phyloP scores from a whole-genome alignment of 2,888 invertebrate species.

The Drosophila anomelani region DNA sequence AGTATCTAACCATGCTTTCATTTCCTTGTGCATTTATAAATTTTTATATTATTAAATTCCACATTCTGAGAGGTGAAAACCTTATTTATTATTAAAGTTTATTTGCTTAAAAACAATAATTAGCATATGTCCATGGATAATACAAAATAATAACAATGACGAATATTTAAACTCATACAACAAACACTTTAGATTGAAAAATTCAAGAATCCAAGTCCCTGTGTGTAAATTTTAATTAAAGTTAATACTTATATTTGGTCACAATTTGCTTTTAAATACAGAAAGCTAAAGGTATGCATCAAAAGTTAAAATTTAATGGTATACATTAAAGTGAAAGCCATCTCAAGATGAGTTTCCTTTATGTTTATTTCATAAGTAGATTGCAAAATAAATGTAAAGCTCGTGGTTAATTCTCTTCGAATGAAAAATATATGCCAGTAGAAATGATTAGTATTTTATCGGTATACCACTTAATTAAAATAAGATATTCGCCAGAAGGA shows the following conservation, averaged over 20 bases:
- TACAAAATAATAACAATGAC: too few relatives aligned
- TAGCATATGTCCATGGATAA: too few relatives aligned
- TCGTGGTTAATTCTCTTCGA: constrained; percentile 1
- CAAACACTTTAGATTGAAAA: neutral
- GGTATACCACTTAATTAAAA: constrained; percentile 6
- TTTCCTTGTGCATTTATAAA: neutral
- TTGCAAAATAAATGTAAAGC: neutral
- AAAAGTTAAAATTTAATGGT: too few relatives aligned
- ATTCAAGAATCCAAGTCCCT: neutral
- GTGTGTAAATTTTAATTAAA: neutral
- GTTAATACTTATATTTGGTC: neutral
- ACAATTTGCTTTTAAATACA: neutral
- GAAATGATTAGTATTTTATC: neutral
- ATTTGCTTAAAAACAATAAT: too few relatives aligned
- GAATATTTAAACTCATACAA: neutral
- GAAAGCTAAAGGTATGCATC: neutral
- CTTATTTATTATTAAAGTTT: too few relatives aligned
- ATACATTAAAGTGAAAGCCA: neutral
- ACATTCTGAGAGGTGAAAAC: too few relatives aligned
- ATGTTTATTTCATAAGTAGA: neutral
- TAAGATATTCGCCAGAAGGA: constrained; percentile 4
- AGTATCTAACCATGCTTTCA: neutral
- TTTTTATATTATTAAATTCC: neutral
- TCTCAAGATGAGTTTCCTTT: neutral
- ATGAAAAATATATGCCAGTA: constrained; percentile 11